A percentile compares a stretch with the other conserved stretches of the same genome.
These are phyloP conservation scores for Mirounga angustirostris DNA, from an alignment of 2,113 vertebrate genomes.

Conservation along the genomic window DNA sequence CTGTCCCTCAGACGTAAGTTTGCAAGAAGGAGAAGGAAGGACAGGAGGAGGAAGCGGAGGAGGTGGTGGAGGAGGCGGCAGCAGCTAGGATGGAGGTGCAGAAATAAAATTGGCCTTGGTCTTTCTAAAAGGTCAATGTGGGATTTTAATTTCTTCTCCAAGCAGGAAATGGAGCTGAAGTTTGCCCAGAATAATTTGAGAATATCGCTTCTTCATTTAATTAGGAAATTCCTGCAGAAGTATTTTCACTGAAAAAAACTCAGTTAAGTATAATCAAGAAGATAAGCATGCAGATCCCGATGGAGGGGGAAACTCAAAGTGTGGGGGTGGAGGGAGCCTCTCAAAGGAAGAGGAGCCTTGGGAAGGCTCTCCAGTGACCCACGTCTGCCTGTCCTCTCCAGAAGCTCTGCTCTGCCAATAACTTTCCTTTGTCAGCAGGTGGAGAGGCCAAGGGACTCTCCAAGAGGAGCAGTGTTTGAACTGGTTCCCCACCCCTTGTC, in stretches of 20 bases:
- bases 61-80: too few relatives aligned
- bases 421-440: not conserved
- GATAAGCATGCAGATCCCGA: not conserved
- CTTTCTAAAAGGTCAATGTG: slow-evolving; percentile 27
- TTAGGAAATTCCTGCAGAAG: slow-evolving; percentile 49
- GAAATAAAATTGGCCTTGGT: not conserved
- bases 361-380: not conserved
- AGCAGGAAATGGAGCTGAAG: not conserved
- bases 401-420: not conserved
- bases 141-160: slow-evolving; percentile 57
- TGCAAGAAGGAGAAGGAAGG: not conserved
- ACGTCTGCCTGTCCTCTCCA: accelerated
- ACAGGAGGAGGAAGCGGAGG: not conserved
- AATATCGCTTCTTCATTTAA: slow-evolving; percentile 50
- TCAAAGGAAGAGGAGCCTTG: not conserved
- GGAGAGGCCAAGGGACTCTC: not conserved
- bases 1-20: not conserved
- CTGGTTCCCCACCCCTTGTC: too few relatives aligned
- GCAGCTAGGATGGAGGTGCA: accelerated
- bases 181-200: slow-evolving; percentile 34
- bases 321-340: not conserved
- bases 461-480: too few relatives aligned
- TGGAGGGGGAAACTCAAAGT: not conserved
- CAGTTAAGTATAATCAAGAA: slow-evolving; percentile 15
- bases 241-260: slow-evolving; percentile 17